Base-by-base conservation (phyloP, 2,797 vertebrate genomes). In the Pseudochirops corinnae region DNA sequence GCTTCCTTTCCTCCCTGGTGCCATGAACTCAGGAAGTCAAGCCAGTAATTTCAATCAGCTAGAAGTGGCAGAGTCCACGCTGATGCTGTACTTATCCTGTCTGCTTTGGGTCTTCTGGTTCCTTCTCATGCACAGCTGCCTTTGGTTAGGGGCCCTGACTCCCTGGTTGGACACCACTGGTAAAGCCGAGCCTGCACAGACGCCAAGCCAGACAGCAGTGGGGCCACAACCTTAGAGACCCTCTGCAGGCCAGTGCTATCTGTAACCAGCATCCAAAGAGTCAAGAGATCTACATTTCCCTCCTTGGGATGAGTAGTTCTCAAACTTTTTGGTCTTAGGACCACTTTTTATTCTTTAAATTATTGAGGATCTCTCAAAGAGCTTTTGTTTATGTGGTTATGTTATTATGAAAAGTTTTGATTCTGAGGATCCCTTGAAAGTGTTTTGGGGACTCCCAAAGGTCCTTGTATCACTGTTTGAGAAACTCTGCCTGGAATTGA, bases 91-190 rank as follows among this genome's bases (percentile, higher is more conserved):
- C 98, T 99, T 98, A 99, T 99, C 98, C 99, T 97, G 98, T 98
- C 98, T 99, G 99, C 99, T 99, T 99, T 98, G 98, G 98, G 98
- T 98, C 99, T 99, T 99, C 99, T 98, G 99, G 99, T 98, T 99
- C 98, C 97, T 98, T n/a, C 96, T 97, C 87, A 97, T 98, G 95
- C 98, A 97, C 99, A 99, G 99, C 99, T 99, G 99, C 99, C 98
- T 99, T 98, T 98, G 98, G 98, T 99, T 99, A 99, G 98, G 97
- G 74, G 98, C 98, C 98, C 98, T 96, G 93, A 95, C 98, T 98
- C 53, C 96, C 96, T 74, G 96, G 95, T 95, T 95, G 96, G 98
- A 96, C 97, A 33, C 2, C 9, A 11, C 91, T 93, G 33, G 96
- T 26, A 94, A 96, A 97, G 96, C 74, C 60, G 96, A 95, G 56